Conservation (phyloP, 1,140 invertebrate species). For the Copidosoma floridanum region DNA sequence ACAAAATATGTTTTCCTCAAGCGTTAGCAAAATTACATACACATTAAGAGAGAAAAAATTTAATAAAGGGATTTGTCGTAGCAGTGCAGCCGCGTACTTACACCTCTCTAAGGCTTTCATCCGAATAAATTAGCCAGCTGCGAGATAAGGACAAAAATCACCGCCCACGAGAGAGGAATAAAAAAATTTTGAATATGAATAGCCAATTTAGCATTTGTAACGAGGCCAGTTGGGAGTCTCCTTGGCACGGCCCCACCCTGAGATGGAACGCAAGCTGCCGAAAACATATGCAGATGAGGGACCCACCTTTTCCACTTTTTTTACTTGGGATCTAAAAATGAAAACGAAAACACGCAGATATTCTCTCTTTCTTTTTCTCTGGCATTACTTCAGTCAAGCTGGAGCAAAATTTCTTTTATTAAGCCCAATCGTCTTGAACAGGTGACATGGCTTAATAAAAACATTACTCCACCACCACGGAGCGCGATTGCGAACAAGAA, state of each 20-base stretch:
- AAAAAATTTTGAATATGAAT: conserved; percentile 88
- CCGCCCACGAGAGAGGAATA: conserved; percentile 60
- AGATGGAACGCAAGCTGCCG: conserved; percentile 64
- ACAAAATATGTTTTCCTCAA: not conserved
- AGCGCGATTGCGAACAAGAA: too few relatives aligned
- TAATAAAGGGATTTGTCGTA: conserved; percentile 47
- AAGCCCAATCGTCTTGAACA: not conserved
- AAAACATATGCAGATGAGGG: conserved; percentile 68
- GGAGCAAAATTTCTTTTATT: not conserved
- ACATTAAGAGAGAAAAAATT: conserved; percentile 11
- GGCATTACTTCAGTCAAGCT: conserved; percentile 32
- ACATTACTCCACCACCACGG: not conserved
- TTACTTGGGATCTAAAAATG: too few relatives aligned
- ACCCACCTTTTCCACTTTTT: too few relatives aligned
- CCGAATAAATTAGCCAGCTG: conserved; percentile 55
- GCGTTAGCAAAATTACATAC: not conserved
- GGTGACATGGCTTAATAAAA: not conserved
- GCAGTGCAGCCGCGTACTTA: not conserved
- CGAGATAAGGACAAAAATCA: not conserved
- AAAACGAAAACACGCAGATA: too few relatives aligned
- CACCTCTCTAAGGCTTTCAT: conserved; percentile 46
- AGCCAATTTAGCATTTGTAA: too few relatives aligned
- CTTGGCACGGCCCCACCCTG: conserved; percentile 52
- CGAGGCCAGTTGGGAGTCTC: too few relatives aligned
- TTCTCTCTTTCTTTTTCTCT: too few relatives aligned